phyloP scores from a whole-genome alignment of 2,113 vertebrate genomes.

The Cepphus grylle region DNA sequence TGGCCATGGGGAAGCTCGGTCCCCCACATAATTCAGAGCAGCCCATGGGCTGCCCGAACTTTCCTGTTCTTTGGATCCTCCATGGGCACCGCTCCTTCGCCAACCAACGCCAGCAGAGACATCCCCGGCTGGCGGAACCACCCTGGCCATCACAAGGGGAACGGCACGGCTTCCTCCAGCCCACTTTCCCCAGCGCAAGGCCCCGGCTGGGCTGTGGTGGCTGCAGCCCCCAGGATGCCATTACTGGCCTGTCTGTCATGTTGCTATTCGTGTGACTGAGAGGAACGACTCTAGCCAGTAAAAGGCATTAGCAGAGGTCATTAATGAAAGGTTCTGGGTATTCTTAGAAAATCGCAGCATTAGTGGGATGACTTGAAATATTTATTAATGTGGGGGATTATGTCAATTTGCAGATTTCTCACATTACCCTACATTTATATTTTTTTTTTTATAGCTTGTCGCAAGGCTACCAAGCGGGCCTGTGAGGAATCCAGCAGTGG shows the following conservation, averaged over 20 bases:
- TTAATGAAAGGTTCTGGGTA: constrained; percentile 40
- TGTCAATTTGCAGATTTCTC: constrained; percentile 31
- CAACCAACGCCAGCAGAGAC: rapidly evolving
- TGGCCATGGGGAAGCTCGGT: rapidly evolving
- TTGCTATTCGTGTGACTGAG: background rate
- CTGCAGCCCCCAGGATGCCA: background rate
- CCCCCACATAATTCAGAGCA: background rate
- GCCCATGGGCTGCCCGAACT: background rate
- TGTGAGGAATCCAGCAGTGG: background rate
- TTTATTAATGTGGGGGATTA: constrained; percentile 22
- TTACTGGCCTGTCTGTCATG: background rate
- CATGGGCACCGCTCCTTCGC: rapidly evolving
- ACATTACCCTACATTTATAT: background rate
- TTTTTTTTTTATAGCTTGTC: background rate
- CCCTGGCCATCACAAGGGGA: background rate
- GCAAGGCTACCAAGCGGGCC: background rate
- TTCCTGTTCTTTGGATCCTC: background rate
- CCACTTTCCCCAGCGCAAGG: rapidly evolving
- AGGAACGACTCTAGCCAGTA: background rate
- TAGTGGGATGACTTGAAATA: constrained; percentile 58
- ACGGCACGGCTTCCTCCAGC: rapidly evolving
- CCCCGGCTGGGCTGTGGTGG: background rate
- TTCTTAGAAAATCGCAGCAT: constrained; percentile 59
- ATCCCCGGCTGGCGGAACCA: rapidly evolving
- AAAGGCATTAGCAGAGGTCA: constrained; percentile 54